A percentile compares a stretch with the other conserved stretches of the same genome.
These are phyloP conservation scores for Anolis apletophallus DNA, from an alignment of 2,797 vertebrate genomes.

Conservation along the genomic window DNA sequence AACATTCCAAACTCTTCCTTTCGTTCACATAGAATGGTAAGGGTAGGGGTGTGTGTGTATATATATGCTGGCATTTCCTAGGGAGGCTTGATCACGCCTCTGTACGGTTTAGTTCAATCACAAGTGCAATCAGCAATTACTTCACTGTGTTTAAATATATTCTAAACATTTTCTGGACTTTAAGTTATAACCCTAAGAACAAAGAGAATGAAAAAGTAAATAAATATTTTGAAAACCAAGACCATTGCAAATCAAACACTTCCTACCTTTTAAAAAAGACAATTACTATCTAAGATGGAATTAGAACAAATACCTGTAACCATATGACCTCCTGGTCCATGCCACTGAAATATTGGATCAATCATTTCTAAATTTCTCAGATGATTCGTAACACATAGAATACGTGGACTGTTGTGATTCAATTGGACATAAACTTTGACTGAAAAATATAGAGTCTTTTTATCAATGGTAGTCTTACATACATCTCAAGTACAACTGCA, in stretches of 20 bases:
- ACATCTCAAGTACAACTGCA: background rate
- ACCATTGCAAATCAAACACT: background rate
- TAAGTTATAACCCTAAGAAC: background rate
- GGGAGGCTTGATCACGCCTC: background rate
- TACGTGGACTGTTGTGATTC: constrained; percentile 68
- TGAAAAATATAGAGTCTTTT: constrained; percentile 62
- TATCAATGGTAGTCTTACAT: background rate
- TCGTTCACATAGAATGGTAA: background rate
- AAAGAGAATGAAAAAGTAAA: background rate
- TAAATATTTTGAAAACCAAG: background rate
- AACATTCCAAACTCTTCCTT: background rate
- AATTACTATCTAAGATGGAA: background rate
- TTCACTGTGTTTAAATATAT: background rate
- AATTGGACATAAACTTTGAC: constrained; percentile 74
- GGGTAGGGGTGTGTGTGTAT: background rate
- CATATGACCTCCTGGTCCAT: constrained; percentile 70
- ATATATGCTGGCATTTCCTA: background rate
- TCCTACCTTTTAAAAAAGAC: too few species aligned
- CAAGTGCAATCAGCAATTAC: background rate
- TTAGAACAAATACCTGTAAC: constrained; percentile 62
- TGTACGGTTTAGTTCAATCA: background rate
- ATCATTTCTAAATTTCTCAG: constrained; percentile 71
- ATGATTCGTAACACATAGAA: constrained; percentile 67
- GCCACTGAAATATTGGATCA: constrained; percentile 74
- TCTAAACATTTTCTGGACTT: background rate